Evolutionary conservation across 2,888 invertebrate genomes (phyloP), one percentile per base, ranked within the genome.

Genomic region (Cancer borealis): DNA sequence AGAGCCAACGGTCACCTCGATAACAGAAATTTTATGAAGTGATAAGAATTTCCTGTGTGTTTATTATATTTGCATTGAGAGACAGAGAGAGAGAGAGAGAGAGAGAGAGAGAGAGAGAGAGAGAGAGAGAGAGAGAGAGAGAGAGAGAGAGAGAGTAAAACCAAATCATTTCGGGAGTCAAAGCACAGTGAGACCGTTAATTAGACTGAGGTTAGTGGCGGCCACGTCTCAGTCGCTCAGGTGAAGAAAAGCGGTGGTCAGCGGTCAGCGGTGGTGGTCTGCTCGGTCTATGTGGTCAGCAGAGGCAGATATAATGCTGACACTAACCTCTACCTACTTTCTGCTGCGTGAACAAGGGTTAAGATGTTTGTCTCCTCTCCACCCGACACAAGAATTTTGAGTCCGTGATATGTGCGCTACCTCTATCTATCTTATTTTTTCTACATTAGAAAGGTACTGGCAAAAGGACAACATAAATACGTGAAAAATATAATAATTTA

Each of bases 231-330:
- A 10, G 47, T 54, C 66, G n/a, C 3, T 21, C n/a, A 66, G 66
- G 66, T 66, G 66, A 66, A 21, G n/a, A 6, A n/a, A n/a, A n/a
- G 66, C n/a, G 0, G 21, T 2, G n/a, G n/a, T 3, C 8, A n/a
- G 66, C n/a, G 46, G 49, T 47, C 88, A 39, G 88, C 10, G 89
- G 79, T 79, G 89, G 89, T 89, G 47, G 49, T 49, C 12, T 46
- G 12, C 45, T 39, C 3, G 88, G 88, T n/a, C 39, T 21, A 3
- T 30, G 79, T 79, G 79, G 79, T 79, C 79, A 79, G 26, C 26
- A 17, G 79, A 79, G 26, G 26, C 79, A 30, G 8, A 79, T 26
- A n/a, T 79, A 8, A 79, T 79, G 26, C 30, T 79, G 79, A 79
- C 26, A 30, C 26, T 8, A 30, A 30, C 30, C 79, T 79, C 39